Evolutionary conservation across 2,888 invertebrate species (phyloP).

Genomic region (Agrilus biguttatus): DNA sequence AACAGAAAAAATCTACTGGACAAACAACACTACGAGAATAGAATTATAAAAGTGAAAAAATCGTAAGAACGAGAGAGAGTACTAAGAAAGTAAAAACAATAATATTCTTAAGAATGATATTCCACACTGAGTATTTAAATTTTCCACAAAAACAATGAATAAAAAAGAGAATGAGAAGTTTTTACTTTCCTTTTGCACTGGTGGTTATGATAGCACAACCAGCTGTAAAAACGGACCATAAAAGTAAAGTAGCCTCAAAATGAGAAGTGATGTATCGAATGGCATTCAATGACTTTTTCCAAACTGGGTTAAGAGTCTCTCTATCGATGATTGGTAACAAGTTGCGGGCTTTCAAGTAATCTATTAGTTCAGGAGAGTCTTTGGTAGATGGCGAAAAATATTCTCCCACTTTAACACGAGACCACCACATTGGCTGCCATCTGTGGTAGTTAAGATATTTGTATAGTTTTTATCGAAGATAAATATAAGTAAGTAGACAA

Average conservation of each 20-base stretch:
- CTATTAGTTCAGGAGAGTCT: conserved; percentile 40
- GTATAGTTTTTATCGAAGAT: not conserved
- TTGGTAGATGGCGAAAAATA: conserved; percentile 45
- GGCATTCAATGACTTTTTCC: conserved; percentile 34
- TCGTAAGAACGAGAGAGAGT: no score
- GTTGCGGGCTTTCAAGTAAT: conserved; percentile 42
- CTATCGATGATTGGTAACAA: conserved; percentile 30
- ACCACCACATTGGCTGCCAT: conserved; percentile 38
- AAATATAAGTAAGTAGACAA: no score
- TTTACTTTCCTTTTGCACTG: conserved; percentile 12
- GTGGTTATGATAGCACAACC: conserved; percentile 40
- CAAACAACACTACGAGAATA: no score
- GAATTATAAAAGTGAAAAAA: no score
- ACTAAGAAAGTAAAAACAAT: no score
- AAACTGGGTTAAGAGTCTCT: conserved; percentile 24
- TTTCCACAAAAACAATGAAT: not conserved
- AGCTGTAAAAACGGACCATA: conserved; percentile 41
- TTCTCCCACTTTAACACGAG: conserved; percentile 37
- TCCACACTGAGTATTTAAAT: no score
- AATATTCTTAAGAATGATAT: no score
- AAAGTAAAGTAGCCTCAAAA: conserved; percentile 37
- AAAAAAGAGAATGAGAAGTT: not conserved
- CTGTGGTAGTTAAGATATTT: conserved; percentile 15
- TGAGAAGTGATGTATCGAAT: conserved; percentile 31
- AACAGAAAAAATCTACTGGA: no score